phyloP scores from a whole-genome alignment of 2,797 vertebrate species.

The Bryconaethiops microstoma region DNA sequence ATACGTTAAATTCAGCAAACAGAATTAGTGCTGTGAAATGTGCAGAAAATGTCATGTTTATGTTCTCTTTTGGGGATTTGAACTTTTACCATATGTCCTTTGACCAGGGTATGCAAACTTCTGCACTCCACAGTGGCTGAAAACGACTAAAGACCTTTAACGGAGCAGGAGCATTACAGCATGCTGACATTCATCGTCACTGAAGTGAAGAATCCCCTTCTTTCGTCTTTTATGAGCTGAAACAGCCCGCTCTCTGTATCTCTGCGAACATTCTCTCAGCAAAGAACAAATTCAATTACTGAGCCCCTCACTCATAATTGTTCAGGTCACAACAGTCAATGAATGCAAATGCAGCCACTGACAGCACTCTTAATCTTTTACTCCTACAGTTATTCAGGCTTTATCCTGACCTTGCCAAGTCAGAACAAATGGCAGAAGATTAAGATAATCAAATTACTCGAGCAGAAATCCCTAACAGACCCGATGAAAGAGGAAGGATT shows the following conservation, averaged over 20 bases:
- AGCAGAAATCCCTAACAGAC: slow-evolving; percentile 17
- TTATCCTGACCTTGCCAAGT: slow-evolving; percentile 29
- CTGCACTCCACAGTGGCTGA: background rate
- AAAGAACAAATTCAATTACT: slow-evolving; percentile 39
- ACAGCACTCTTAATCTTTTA: slow-evolving; percentile 24
- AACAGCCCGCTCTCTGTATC: slow-evolving; percentile 8
- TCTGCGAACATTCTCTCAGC: slow-evolving; percentile 19
- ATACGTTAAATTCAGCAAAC: too few relatives aligned
- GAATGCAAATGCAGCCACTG: slow-evolving; percentile 40
- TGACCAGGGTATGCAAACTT: too few relatives aligned
- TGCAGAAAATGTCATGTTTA: too few relatives aligned
- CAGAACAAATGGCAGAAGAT: slow-evolving; percentile 35
- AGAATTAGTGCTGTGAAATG: too few relatives aligned
- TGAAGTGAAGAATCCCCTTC: background rate
- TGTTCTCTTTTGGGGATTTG: too few relatives aligned
- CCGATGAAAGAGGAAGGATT: background rate
- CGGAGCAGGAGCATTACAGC: background rate
- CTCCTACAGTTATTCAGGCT: slow-evolving; percentile 28
- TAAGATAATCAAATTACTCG: slow-evolving; percentile 45
- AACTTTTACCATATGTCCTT: too few relatives aligned
- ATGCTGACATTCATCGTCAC: background rate
- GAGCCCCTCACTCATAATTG: slow-evolving; percentile 49
- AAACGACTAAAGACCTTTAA: background rate
- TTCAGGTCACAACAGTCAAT: slow-evolving; percentile 33
- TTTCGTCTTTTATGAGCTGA: background rate